phyloP scores from a whole-genome alignment of 2,797 vertebrate genomes.

The Falco novaeseelandiae region DNA sequence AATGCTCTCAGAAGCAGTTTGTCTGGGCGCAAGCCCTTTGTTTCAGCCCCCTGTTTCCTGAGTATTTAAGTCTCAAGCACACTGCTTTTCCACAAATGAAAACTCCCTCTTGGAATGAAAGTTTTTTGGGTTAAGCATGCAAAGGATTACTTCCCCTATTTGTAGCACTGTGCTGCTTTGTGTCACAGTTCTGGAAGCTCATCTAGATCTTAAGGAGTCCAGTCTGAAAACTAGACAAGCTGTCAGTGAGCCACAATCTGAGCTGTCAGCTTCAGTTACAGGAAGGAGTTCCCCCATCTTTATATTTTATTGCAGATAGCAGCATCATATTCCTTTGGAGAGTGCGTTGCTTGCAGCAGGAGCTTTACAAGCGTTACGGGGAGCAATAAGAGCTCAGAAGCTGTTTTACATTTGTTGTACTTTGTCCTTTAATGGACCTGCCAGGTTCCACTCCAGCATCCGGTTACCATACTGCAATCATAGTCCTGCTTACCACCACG shows the following conservation, averaged over 20 bases:
- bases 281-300: constrained; percentile 49
- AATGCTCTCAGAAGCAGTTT: constrained; percentile 37
- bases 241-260: constrained; percentile 38
- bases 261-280: constrained; percentile 55
- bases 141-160: constrained; percentile 53
- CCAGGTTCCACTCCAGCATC: constrained; percentile 56
- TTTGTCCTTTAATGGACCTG: constrained; percentile 64
- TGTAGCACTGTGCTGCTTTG: constrained; percentile 49
- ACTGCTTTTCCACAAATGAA: constrained; percentile 39
- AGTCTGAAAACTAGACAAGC: constrained; percentile 31
- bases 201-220: constrained; percentile 47
- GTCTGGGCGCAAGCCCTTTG: constrained; percentile 30
- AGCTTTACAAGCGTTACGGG: constrained; percentile 54
- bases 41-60: constrained; percentile 47
- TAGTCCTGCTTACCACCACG: constrained; percentile 85
- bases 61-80: constrained; percentile 49
- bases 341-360: neutral
- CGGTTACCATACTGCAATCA: constrained; percentile 52
- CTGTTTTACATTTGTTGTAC: constrained; percentile 50
- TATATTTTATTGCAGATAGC: constrained; percentile 41
- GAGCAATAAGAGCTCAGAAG: constrained; percentile 34
- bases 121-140: constrained; percentile 55
- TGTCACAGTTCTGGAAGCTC: constrained; percentile 41
- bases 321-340: constrained; percentile 52
- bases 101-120: constrained; percentile 44